Evolutionary conservation across 2,113 vertebrate species (phyloP).

Genomic region (Galeopterus variegatus): DNA sequence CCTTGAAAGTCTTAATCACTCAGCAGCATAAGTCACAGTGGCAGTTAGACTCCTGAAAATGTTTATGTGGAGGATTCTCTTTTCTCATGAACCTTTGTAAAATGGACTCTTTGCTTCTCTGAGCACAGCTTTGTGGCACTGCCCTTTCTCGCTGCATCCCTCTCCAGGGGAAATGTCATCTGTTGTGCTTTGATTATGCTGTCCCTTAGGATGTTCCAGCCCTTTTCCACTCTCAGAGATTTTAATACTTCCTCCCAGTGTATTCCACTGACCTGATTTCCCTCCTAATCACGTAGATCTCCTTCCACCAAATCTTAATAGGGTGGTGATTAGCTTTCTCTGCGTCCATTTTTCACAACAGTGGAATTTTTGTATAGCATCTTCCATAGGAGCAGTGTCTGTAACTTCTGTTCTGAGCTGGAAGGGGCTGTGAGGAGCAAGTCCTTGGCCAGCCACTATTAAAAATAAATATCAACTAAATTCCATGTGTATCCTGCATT

Average conservation of each 20-base stretch:
- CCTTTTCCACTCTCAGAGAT: background rate
- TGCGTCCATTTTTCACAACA: background rate
- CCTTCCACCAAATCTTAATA: slow-evolving; percentile 55
- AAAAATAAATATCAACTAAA: background rate
- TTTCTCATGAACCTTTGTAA: background rate
- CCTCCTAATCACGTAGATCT: slow-evolving; percentile 71
- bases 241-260: slow-evolving; percentile 70
- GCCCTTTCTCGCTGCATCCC: background rate
- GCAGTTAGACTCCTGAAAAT: background rate
- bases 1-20: background rate
- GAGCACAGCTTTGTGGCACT: background rate
- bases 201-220: background rate
- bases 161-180: background rate
- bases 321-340: slow-evolving; percentile 50
- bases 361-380: background rate
- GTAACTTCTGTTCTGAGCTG: background rate
- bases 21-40: no score
- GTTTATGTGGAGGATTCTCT: background rate
- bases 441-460: background rate
- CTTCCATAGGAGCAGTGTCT: background rate
- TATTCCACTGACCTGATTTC: background rate
- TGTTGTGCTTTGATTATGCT: slow-evolving; percentile 45
- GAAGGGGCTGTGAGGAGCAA: background rate
- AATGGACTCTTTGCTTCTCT: background rate
- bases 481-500: background rate